Percentiles rank a stretch among this genome's conserved stretches.
These are phyloP conservation scores for Brachyrhaphis roseni DNA, from an alignment of 2,797 vertebrate species.

Conservation along the genomic window DNA sequence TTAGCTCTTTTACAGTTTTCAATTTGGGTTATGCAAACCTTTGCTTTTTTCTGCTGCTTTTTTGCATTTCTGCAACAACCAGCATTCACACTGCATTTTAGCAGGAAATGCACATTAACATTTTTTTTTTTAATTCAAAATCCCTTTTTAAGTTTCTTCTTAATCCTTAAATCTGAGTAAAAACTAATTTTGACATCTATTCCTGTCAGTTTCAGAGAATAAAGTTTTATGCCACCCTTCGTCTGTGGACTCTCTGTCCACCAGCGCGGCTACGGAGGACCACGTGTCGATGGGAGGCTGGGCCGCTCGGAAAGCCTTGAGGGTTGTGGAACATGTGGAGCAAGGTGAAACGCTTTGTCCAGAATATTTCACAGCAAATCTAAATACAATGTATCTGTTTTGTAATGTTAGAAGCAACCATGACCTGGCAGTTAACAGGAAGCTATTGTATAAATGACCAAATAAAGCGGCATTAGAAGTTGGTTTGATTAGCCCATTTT, in stretches of 20 bases:
- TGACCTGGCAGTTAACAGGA: slow-evolving; percentile 1
- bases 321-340: slow-evolving; percentile 95
- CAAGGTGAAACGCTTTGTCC: slow-evolving; percentile 83
- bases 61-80: too few relatives aligned
- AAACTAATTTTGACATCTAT: background rate
- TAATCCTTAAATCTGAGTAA: background rate
- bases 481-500: background rate
- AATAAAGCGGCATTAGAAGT: too few relatives aligned
- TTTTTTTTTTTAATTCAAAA: background rate
- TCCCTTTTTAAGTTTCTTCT: background rate
- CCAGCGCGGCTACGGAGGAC: slow-evolving; percentile 97
- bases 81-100: too few relatives aligned
- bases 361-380: background rate
- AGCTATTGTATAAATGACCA: background rate
- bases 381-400: background rate
- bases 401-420: background rate
- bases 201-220: slow-evolving; percentile 92
- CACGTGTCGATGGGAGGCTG: slow-evolving; percentile 99
- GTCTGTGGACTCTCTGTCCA: slow-evolving; percentile 97
- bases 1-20: too few relatives aligned
- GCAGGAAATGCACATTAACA: too few relatives aligned
- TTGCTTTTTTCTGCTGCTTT: too few relatives aligned
- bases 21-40: too few relatives aligned
- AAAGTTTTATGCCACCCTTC: slow-evolving; percentile 97
- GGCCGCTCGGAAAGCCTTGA: slow-evolving; percentile 94